phyloP scores from a whole-genome alignment of 2,888 invertebrate genomes.

The Drosophila merina region DNA sequence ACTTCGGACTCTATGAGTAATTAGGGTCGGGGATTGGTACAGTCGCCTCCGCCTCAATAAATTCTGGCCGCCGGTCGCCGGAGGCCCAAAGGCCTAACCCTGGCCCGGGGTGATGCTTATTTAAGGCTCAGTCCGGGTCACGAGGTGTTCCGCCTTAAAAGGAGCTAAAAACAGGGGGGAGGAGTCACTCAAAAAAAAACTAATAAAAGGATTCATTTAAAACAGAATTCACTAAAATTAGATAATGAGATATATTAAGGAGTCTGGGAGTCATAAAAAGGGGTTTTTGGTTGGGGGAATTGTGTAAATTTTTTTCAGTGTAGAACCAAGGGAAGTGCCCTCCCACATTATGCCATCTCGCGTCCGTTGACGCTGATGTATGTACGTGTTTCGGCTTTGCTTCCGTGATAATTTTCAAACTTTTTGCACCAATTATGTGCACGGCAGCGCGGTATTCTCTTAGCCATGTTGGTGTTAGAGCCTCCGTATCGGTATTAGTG shows the following conservation, averaged over 20 bases:
- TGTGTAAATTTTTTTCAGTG: neutral
- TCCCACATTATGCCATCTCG: conserved; percentile 64
- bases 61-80: conserved; percentile 48
- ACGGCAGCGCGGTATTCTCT: conserved; percentile 66
- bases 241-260: too few relatives aligned
- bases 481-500: conserved; percentile 4
- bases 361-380: conserved; percentile 72
- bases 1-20: conserved; percentile 61
- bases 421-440: conserved; percentile 76
- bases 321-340: conserved; percentile 28
- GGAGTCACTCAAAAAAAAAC: neutral
- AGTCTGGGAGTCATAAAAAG: too few relatives aligned
- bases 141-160: conserved; percentile 42
- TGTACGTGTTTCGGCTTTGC: conserved; percentile 75
- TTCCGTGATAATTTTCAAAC: conserved; percentile 77
- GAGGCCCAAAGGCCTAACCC: conserved; percentile 51
- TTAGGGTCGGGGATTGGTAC: conserved; percentile 73
- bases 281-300: too few relatives aligned
- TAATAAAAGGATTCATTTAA: neutral
- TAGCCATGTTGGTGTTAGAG: conserved; percentile 27
- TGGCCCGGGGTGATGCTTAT: conserved; percentile 23
- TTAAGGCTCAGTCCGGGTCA: conserved; percentile 54
- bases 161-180: conserved; percentile 11
- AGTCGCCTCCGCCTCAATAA: conserved; percentile 67
- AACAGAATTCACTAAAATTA: too few relatives aligned